phyloP scores from a whole-genome alignment of 2,113 vertebrate genomes.

The Rhinoderma darwinii region DNA sequence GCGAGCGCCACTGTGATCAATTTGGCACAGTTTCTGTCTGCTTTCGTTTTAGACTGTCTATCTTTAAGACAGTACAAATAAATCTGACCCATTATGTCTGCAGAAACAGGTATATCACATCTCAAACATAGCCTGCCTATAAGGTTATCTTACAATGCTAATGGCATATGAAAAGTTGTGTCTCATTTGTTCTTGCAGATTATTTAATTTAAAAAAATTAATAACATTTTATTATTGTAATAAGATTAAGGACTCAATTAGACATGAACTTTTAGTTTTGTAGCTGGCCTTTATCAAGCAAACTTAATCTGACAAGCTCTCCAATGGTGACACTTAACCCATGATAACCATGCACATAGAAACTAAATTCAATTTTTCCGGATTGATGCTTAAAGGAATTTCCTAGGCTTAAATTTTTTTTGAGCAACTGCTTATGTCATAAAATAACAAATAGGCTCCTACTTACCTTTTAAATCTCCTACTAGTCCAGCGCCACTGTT shows the following conservation, averaged over 20 bases:
- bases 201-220: neutral
- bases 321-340: neutral
- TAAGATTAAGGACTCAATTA: neutral
- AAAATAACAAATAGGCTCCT: neutral
- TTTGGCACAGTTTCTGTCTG: no score
- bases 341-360: no score
- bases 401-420: neutral
- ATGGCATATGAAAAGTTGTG: neutral
- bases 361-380: neutral
- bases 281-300: neutral
- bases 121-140: neutral
- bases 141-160: neutral
- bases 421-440: neutral
- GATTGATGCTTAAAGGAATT: neutral
- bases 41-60: no score
- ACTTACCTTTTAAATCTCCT: no score
- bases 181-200: neutral
- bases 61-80: no score
- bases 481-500: neutral
- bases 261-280: neutral
- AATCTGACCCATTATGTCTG: neutral
- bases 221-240: slow-evolving; percentile 12
- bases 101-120: neutral
- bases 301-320: neutral
- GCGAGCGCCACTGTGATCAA: no score